phyloP scores from a whole-genome alignment of 2,797 vertebrate species.

The Gambusia yucatana region DNA sequence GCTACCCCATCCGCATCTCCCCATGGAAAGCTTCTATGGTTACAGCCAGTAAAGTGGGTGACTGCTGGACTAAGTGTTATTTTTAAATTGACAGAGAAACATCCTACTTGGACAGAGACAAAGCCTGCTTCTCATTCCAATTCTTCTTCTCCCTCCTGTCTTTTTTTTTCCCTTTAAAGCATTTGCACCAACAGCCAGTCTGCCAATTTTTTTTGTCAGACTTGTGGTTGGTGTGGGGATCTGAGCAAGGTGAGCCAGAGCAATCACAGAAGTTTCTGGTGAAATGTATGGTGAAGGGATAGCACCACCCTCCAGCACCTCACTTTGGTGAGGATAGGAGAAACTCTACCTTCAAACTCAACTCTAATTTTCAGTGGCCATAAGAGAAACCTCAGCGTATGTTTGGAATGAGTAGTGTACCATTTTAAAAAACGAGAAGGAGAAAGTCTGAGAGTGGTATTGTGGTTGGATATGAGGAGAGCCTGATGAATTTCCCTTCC shows the following conservation, averaged over 20 bases:
- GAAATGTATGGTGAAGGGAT: slow-evolving; percentile 90
- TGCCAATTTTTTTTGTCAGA: slow-evolving; percentile 56
- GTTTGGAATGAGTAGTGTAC: slow-evolving; percentile 76
- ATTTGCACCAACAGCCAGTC: slow-evolving; percentile 69
- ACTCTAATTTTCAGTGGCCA: slow-evolving; percentile 84
- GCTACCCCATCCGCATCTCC: slow-evolving; percentile 34
- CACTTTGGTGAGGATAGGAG: slow-evolving; percentile 87
- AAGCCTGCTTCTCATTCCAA: slow-evolving; percentile 70
- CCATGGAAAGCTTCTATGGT: slow-evolving; percentile 49
- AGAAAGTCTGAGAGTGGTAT: slow-evolving; percentile 31
- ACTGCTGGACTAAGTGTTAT: slow-evolving; percentile 90
- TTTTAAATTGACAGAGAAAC: slow-evolving; percentile 96
- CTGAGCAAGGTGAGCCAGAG: slow-evolving; percentile 87
- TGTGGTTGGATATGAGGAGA: slow-evolving; percentile 63
- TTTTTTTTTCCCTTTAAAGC: slow-evolving; percentile 87
- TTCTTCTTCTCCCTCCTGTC: slow-evolving; percentile 82
- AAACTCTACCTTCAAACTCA: slow-evolving; percentile 84
- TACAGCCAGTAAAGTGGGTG: slow-evolving; percentile 65
- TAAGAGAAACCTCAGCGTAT: slow-evolving; percentile 84
- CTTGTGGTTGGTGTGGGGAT: slow-evolving; percentile 61
- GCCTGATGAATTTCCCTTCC: slow-evolving; percentile 89
- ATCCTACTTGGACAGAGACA: slow-evolving; percentile 88
- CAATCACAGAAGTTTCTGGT: slow-evolving; percentile 90
- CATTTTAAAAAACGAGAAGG: slow-evolving; percentile 66
- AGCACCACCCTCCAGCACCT: slow-evolving; percentile 88